These are phyloP conservation scores for Dunckerocampus dactyliophorus DNA, from an alignment of 2,113 vertebrate genomes.

Conservation along the genomic window DNA sequence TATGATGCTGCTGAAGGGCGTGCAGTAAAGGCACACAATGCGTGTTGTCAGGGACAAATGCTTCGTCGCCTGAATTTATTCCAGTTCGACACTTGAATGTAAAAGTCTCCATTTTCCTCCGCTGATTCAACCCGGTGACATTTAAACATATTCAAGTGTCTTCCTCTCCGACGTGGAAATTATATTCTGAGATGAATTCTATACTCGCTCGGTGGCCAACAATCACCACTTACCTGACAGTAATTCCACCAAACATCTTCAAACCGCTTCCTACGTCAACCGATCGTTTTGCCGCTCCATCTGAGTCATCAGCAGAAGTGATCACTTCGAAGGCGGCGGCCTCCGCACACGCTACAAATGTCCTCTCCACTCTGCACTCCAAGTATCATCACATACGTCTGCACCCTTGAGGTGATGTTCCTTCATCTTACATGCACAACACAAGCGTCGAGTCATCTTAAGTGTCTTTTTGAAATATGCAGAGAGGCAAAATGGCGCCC, in stretches of 20 bases:
- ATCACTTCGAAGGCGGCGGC: constrained; percentile 34
- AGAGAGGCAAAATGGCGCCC: background rate
- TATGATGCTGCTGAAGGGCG: background rate
- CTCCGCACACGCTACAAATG: constrained; percentile 13
- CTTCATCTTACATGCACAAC: background rate
- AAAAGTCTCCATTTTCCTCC: background rate
- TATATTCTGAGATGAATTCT: constrained; percentile 3
- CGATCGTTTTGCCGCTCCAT: background rate
- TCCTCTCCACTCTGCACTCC: constrained; percentile 19
- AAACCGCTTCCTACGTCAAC: constrained; percentile 12
- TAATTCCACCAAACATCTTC: constrained; percentile 3
- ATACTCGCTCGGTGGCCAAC: background rate
- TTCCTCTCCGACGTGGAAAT: constrained; percentile 14
- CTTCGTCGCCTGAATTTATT: background rate
- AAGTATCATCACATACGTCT: constrained; percentile 37
- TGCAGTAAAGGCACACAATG: too few relatives aligned
- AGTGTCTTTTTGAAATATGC: constrained; percentile 6
- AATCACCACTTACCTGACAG: constrained; percentile 9
- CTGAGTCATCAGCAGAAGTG: constrained; percentile 10
- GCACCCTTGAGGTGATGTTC: background rate
- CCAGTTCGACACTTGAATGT: constrained; percentile 1
- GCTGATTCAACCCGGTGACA: constrained; percentile 17
- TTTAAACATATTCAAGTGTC: constrained; percentile 17
- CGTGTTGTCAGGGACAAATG: constrained; percentile 17
- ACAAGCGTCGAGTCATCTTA: background rate